Conservation (phyloP, 2,888 invertebrate species). For the Phalera bucephala region DNA sequence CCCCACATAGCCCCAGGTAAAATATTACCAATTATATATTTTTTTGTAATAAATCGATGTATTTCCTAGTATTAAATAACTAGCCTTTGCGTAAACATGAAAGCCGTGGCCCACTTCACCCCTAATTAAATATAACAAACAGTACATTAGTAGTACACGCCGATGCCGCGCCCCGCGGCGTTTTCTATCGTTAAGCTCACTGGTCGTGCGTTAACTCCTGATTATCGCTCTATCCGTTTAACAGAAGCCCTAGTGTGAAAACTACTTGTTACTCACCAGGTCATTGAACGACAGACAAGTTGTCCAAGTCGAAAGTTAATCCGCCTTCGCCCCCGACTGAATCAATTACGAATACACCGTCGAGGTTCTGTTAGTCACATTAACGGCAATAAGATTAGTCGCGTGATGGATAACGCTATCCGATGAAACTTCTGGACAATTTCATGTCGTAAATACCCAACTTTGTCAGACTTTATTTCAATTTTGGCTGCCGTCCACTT, state of each 20-base stretch:
- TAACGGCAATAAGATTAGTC: conserved; percentile 66
- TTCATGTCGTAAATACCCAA: conserved; percentile 36
- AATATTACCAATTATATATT: too few species aligned
- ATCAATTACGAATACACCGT: conserved; percentile 64
- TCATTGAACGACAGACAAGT: conserved; percentile 53
- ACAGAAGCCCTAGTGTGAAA: conserved; percentile 65
- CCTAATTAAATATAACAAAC: conserved; percentile 32
- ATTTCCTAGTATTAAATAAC: too few species aligned
- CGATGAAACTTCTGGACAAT: conserved; percentile 50
- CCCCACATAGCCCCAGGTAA: conserved; percentile 86
- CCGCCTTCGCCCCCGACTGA: conserved; percentile 59
- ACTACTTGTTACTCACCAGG: conserved; percentile 59
- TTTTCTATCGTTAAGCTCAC: conserved; percentile 39
- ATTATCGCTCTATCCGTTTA: conserved; percentile 71
- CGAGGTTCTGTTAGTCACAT: conserved; percentile 53
- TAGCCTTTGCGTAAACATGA: conserved; percentile 11
- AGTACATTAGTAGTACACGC: conserved; percentile 30
- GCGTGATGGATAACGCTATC: conserved; percentile 51
- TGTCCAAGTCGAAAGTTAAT: conserved; percentile 58
- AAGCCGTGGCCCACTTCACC: conserved; percentile 25
- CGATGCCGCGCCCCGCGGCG: conserved; percentile 45
- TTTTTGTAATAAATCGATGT: too few species aligned
- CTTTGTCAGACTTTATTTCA: conserved; percentile 1
- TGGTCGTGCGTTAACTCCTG: conserved; percentile 51
- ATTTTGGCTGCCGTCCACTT: conserved; percentile 7